These are phyloP conservation scores for Orthosia gothica DNA, from an alignment of 2,888 invertebrate genomes.

Conservation along the genomic window DNA sequence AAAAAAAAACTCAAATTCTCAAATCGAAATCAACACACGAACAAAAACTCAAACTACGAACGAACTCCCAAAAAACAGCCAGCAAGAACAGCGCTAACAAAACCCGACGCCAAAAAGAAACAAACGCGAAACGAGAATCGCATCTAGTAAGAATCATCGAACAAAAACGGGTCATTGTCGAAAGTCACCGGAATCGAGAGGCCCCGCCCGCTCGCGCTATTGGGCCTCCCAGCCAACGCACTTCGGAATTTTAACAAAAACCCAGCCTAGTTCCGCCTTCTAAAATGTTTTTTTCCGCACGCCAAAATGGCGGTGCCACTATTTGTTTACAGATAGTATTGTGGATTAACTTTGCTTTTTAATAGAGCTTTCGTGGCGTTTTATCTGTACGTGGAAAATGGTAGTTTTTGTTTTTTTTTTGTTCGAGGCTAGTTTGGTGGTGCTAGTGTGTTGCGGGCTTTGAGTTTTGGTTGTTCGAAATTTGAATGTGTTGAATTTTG, in stretches of 20 bases:
- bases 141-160: slow-evolving; percentile 69
- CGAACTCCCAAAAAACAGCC: slow-evolving; percentile 12
- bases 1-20: neutral
- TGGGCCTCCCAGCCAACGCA: slow-evolving; percentile 83
- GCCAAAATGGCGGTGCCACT: slow-evolving; percentile 89
- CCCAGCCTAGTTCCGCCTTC: slow-evolving; percentile 91
- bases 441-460: slow-evolving; percentile 33
- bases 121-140: slow-evolving; percentile 66
- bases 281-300: slow-evolving; percentile 89
- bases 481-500: slow-evolving; percentile 46
- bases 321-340: slow-evolving; percentile 77
- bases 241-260: slow-evolving; percentile 90
- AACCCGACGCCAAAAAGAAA: slow-evolving; percentile 41
- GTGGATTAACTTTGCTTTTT: slow-evolving; percentile 61
- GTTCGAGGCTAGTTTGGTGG: slow-evolving; percentile 40
- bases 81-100: slow-evolving; percentile 28
- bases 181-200: slow-evolving; percentile 88
- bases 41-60: slow-evolving; percentile 42
- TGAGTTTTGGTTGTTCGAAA: slow-evolving; percentile 52
- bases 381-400: slow-evolving; percentile 53
- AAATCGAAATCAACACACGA: slow-evolving; percentile 8
- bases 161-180: slow-evolving; percentile 86
- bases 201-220: slow-evolving; percentile 90
- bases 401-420: slow-evolving; percentile 26
- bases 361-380: slow-evolving; percentile 54